Evolutionary conservation across 1,140 invertebrate genomes (phyloP), one percentile per base, ranked within the genome.

Genomic region (Conopomorpha cramerella): DNA sequence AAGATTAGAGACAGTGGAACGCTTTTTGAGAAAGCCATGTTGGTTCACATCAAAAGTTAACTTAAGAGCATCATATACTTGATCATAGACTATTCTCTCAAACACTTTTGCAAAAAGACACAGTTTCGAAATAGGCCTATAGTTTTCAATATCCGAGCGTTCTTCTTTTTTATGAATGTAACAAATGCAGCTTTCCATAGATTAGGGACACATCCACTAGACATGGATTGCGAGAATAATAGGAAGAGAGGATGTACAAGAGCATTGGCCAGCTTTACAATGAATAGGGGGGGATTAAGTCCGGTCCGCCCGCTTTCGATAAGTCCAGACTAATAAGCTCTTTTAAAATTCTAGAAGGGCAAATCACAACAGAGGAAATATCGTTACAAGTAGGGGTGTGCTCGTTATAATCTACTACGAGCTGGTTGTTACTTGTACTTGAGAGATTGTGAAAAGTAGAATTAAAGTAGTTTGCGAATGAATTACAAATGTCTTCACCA

Each of bases 391-490:
- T 30, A n/a, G n/a, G n/a, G n/a, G n/a, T n/a, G n/a, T n/a, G n/a
- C n/a, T n/a, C n/a, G n/a, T n/a, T n/a, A n/a, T n/a, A n/a, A n/a
- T n/a, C n/a, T n/a, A n/a, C n/a, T n/a, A n/a, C n/a, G n/a, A n/a
- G n/a, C n/a, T n/a, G n/a, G n/a, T n/a, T n/a, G n/a, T n/a, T n/a
- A n/a, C n/a, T 15, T 8, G 10, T 14, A 34, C 7, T 8, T 2
- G 30, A 15, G 6, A 12, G 8, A 1, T 16, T 8, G n/a, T 33
- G 25, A 8, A 47, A 51, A 12, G 30, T 47, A 11, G 42, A 48
- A 25, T 45, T 17, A 40, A 47, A 47, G 16, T 41, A 47, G 8
- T 39, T 19, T 10, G 29, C 25, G 18, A 51, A 47, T 30, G 36
- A 15, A 17, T 47, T 33, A 29, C 41, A 39, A 1, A 45, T 43